phyloP scores from a whole-genome alignment of 2,888 invertebrate species.

The Agrilus biguttatus region DNA sequence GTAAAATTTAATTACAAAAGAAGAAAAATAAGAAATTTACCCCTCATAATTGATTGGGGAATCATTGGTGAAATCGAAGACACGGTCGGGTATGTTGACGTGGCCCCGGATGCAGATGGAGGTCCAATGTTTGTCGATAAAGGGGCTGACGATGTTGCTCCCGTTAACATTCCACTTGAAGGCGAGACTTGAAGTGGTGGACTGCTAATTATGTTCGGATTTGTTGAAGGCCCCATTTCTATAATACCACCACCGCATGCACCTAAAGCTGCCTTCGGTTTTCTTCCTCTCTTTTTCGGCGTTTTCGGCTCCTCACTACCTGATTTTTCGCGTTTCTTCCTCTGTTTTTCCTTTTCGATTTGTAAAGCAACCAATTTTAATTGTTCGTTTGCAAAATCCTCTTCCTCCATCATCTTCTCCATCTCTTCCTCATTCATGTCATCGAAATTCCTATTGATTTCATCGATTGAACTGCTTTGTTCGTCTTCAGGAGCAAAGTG shows the following conservation, averaged over 20 bases:
- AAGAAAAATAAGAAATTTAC: no score
- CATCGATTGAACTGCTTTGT: slow-evolving; percentile 29
- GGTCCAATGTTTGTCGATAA: no score
- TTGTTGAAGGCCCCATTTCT: not conserved
- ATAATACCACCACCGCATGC: not conserved
- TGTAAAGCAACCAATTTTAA: slow-evolving; percentile 33
- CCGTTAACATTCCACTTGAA: no score
- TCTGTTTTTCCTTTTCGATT: slow-evolving; percentile 39
- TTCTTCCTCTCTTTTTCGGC: slow-evolving; percentile 22
- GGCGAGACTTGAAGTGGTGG: no score
- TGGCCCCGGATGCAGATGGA: not conserved
- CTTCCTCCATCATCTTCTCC: slow-evolving; percentile 44
- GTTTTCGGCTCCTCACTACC: slow-evolving; percentile 22
- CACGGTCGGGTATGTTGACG: not conserved
- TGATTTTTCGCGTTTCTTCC: slow-evolving; percentile 35
- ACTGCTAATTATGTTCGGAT: no score
- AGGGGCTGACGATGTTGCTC: not conserved
- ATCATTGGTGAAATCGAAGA: no score
- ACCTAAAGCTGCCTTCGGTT: slow-evolving; percentile 14
- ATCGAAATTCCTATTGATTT: slow-evolving; percentile 26
- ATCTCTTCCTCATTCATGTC: slow-evolving; percentile 32
- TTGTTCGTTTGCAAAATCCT: slow-evolving; percentile 42
- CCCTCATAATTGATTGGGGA: no score
- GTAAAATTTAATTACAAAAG: no score
- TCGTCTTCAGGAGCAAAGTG: slow-evolving; percentile 14